Conservation (phyloP, 2,888 invertebrate genomes). For the Drosophila kokeensis region DNA sequence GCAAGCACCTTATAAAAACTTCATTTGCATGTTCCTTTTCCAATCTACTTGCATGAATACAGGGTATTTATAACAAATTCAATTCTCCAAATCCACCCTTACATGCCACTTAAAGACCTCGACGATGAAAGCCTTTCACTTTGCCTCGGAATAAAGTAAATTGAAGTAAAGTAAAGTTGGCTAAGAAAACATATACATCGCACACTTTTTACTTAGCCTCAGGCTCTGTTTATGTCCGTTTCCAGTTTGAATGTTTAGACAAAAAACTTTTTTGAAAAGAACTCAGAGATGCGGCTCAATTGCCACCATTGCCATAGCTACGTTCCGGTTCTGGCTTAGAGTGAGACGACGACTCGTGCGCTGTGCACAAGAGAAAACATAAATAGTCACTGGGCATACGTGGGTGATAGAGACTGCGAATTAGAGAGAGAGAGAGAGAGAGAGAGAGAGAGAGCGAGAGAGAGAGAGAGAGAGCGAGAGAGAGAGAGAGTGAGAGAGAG, state of each 20-base stretch:
- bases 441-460: too few species aligned
- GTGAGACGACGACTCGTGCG: constrained; percentile 1
- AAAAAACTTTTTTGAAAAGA: constrained; percentile 50
- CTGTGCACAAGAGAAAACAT: background rate
- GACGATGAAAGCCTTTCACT: constrained; percentile 47
- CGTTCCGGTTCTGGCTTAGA: constrained; percentile 34
- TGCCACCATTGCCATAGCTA: constrained; percentile 23
- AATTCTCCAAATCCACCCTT: constrained; percentile 34
- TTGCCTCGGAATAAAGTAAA: constrained; percentile 14
- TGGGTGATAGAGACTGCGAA: background rate
- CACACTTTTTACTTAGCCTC: constrained; percentile 29
- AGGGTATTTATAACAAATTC: constrained; percentile 50
- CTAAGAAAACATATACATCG: constrained; percentile 39
- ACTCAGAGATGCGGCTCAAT: constrained; percentile 26
- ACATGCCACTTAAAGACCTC: constrained; percentile 17
- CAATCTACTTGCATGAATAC: background rate
- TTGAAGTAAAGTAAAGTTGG: constrained; percentile 48
- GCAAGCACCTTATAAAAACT: too few species aligned
- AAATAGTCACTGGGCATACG: background rate
- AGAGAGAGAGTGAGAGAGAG: too few species aligned
- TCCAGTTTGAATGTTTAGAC: constrained; percentile 55
- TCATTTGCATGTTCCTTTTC: background rate
- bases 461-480: background rate
- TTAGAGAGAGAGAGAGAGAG: background rate
- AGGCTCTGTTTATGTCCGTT: constrained; percentile 42